These are phyloP conservation scores for Pelochelys cantorii DNA, from an alignment of 2,797 vertebrate species.

Conservation along the genomic window DNA sequence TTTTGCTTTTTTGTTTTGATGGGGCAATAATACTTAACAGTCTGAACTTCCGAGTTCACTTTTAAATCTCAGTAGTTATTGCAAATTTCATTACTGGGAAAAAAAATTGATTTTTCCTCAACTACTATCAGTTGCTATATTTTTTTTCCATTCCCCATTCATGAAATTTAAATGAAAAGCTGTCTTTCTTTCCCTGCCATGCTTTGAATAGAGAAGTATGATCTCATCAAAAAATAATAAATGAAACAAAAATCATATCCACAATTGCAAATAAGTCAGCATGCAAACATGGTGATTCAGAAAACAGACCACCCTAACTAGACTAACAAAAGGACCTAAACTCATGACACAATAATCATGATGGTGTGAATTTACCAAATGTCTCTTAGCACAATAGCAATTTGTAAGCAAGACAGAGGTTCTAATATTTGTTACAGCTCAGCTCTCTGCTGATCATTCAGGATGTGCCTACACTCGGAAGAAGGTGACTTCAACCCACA, in stretches of 20 bases:
- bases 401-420: not conserved
- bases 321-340: not conserved
- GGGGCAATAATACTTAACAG: conserved; percentile 20
- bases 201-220: not conserved
- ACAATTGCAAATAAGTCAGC: not conserved
- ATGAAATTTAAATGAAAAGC: not conserved
- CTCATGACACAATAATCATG: not conserved
- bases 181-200: conserved; percentile 27
- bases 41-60: conserved; percentile 5
- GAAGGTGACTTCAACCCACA: not conserved
- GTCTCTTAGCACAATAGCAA: not conserved
- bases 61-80: conserved; percentile 42
- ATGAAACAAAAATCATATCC: not conserved
- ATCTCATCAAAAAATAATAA: not conserved
- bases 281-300: not conserved
- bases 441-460: not conserved
- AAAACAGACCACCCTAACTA: not conserved
- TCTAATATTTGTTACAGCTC: not conserved
- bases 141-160: conserved; percentile 33
- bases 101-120: conserved; percentile 19
- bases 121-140: not conserved
- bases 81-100: conserved; percentile 18
- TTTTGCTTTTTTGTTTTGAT: not conserved
- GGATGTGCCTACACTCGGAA: not conserved
- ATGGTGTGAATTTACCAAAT: not conserved